Conservation (phyloP, 1,140 invertebrate genomes). For the Zaprionus gabonicus region DNA sequence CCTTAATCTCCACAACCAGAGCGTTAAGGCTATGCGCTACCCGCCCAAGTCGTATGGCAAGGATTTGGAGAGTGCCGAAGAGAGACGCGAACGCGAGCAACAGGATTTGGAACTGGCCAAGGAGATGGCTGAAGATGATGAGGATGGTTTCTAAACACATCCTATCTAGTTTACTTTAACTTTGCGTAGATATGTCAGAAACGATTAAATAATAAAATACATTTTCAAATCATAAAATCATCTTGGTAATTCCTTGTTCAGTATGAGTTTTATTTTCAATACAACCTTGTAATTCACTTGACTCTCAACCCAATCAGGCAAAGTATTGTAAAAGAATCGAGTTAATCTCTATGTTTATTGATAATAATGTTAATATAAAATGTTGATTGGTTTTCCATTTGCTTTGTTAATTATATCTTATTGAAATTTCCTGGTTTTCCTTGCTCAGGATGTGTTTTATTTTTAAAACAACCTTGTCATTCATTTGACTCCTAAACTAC, state of each 20-base stretch:
- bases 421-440: too few species aligned
- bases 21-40: conserved; percentile 99
- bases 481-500: not conserved
- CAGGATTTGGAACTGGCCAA: conserved; percentile 99
- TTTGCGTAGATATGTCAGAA: conserved; percentile 26
- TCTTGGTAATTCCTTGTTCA: too few species aligned
- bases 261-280: not conserved
- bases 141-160: conserved; percentile 91
- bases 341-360: too few species aligned
- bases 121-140: conserved; percentile 99
- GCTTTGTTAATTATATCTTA: not conserved
- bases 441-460: not conserved
- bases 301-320: not conserved
- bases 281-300: not conserved
- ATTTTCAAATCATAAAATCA: conserved; percentile 20
- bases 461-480: not conserved
- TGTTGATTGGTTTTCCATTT: not conserved
- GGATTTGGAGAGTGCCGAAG: conserved; percentile 98
- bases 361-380: not conserved
- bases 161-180: conserved; percentile 20
- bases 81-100: conserved; percentile 97
- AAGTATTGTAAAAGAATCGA: too few species aligned
- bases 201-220: conserved; percentile 40
- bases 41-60: conserved; percentile 99
- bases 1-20: conserved; percentile 98